Conservation (phyloP, 2,888 invertebrate species). For the Agrochola lota region DNA sequence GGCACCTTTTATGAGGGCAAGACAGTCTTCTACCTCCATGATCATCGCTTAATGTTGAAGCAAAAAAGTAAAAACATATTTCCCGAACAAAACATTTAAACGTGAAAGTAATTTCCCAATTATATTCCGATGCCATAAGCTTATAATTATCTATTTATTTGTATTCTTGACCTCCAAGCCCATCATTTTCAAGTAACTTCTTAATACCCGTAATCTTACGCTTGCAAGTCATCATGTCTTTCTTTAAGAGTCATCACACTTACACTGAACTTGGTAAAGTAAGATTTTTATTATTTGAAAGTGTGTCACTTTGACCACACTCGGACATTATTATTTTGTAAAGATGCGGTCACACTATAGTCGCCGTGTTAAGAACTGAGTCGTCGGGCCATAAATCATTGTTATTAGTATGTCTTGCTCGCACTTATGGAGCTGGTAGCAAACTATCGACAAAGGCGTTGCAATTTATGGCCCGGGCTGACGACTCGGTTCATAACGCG, state of each 20-base stretch:
- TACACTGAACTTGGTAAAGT: conserved; percentile 36
- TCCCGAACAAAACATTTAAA: conserved; percentile 25
- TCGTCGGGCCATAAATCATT: too few species aligned
- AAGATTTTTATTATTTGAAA: conserved; percentile 45
- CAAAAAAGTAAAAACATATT: conserved; percentile 7
- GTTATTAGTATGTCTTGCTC: too few species aligned
- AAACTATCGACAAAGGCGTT: too few species aligned
- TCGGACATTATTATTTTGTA: conserved; percentile 25
- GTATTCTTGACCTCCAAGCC: conserved; percentile 36
- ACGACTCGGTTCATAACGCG: too few species aligned
- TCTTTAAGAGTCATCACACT: conserved; percentile 29
- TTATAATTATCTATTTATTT: conserved; percentile 36
- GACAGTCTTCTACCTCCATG: neutral
- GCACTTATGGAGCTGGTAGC: too few species aligned
- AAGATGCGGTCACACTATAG: conserved; percentile 11
- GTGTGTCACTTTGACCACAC: conserved; percentile 39
- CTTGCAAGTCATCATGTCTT: conserved; percentile 50
- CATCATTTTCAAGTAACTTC: conserved; percentile 32
- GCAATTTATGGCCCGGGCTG: too few species aligned
- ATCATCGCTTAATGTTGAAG: neutral
- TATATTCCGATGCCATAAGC: neutral
- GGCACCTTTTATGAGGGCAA: neutral
- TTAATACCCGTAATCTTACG: conserved; percentile 23
- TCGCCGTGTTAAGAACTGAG: too few species aligned
- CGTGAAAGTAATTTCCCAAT: conserved; percentile 42